Evolutionary conservation across 2,113 vertebrate genomes (phyloP).

Genomic region (Gila orcuttii): DNA sequence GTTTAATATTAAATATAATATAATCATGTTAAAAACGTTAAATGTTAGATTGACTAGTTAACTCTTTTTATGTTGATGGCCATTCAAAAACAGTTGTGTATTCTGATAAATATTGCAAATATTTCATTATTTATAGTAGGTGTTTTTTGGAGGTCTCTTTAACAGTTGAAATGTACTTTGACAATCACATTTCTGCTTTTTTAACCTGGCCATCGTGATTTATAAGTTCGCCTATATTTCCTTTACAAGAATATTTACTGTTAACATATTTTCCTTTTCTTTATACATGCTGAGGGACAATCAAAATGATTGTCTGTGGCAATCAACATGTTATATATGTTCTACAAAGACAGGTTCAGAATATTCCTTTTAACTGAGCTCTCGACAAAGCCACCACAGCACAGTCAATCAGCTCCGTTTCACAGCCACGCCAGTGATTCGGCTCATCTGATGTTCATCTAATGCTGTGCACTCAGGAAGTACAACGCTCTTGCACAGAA

Average conservation of each 20-base stretch:
- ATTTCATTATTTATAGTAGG: background rate
- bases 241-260: background rate
- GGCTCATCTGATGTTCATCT: constrained; percentile 18
- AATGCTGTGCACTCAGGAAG: constrained; percentile 27
- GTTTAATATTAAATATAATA: too few species aligned
- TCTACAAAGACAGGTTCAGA: background rate
- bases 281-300: background rate
- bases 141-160: background rate
- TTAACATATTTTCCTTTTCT: background rate
- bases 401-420: background rate
- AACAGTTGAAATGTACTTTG: background rate
- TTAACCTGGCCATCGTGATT: background rate
- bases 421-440: background rate
- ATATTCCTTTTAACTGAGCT: background rate
- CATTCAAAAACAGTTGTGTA: background rate
- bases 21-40: too few species aligned
- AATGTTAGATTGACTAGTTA: too few species aligned
- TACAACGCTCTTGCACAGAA: background rate
- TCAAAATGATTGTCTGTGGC: too few species aligned
- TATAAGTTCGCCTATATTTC: background rate
- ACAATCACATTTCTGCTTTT: background rate
- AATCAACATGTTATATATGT: too few species aligned
- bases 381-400: background rate
- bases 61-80: too few species aligned
- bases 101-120: background rate